Evolutionary conservation across 1,140 invertebrate species (phyloP).

Genomic region (Trichoplusia ni): DNA sequence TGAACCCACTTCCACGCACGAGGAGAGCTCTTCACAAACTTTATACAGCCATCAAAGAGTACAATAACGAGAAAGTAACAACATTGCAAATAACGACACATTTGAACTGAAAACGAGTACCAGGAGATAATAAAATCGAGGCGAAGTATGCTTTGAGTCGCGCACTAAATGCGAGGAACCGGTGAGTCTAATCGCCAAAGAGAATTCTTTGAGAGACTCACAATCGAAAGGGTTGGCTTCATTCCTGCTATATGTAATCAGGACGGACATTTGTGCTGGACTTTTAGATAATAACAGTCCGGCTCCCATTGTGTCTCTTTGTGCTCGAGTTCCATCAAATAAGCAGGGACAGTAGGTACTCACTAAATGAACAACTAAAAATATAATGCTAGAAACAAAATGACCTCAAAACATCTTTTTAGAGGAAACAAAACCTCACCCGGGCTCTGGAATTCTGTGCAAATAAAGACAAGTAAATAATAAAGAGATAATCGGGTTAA

Average conservation of each 20-base stretch:
- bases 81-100: slow-evolving; percentile 24
- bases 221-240: neutral
- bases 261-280: neutral
- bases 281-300: neutral
- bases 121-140: slow-evolving; percentile 12
- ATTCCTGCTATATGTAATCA: neutral
- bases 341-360: too few relatives aligned
- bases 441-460: too few relatives aligned
- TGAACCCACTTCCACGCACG: neutral
- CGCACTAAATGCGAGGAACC: slow-evolving; percentile 12
- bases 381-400: too few relatives aligned
- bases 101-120: slow-evolving; percentile 13
- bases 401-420: too few relatives aligned
- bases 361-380: too few relatives aligned
- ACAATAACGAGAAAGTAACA: slow-evolving; percentile 15
- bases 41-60: neutral
- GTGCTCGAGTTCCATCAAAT: too few relatives aligned
- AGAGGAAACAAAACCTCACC: too few relatives aligned
- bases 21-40: slow-evolving; percentile 1
- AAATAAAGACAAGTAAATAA: too few relatives aligned
- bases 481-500: too few relatives aligned
- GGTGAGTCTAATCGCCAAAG: slow-evolving; percentile 4
- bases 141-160: slow-evolving; percentile 20
- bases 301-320: neutral
- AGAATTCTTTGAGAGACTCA: slow-evolving; percentile 8